A percentile compares a stretch with the other conserved stretches of the same genome.
phyloP scores from a whole-genome alignment of 2,113 vertebrate species.

The Poecile atricapillus region DNA sequence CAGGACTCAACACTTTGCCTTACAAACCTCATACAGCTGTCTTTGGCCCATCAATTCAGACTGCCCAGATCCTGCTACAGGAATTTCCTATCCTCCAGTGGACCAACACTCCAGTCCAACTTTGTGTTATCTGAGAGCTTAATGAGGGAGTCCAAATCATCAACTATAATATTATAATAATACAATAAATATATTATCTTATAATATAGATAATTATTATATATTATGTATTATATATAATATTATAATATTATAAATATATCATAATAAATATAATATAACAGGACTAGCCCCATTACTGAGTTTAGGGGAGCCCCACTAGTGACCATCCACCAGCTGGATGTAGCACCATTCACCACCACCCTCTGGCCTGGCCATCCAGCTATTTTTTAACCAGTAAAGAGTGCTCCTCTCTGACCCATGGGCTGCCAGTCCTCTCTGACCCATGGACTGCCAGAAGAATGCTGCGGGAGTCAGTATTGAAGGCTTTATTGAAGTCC shows the following conservation, averaged over 20 bases:
- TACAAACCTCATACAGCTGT: neutral
- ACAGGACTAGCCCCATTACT: neutral
- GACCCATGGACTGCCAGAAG: neutral
- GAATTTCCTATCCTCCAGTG: neutral
- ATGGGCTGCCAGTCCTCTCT: neutral
- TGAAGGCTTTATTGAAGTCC: neutral
- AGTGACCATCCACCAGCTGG: neutral
- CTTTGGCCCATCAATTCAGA: neutral
- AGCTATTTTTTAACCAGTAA: neutral
- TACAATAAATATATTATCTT: too few relatives aligned
- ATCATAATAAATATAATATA: too few relatives aligned
- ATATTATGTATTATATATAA: too few relatives aligned
- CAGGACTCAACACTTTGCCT: neutral
- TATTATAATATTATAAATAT: too few relatives aligned
- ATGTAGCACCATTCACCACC: neutral
- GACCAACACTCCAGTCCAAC: neutral
- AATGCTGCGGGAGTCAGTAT: neutral
- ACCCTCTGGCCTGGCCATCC: neutral
- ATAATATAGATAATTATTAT: too few relatives aligned
- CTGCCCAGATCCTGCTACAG: neutral
- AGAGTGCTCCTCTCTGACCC: neutral
- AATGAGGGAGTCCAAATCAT: neutral
- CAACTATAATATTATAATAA: neutral
- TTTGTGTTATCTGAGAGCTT: rapidly evolving
- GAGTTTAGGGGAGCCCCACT: neutral